Evolutionary conservation across 2,797 vertebrate species (phyloP).

Genomic region (Pachyuromys duprasi): DNA sequence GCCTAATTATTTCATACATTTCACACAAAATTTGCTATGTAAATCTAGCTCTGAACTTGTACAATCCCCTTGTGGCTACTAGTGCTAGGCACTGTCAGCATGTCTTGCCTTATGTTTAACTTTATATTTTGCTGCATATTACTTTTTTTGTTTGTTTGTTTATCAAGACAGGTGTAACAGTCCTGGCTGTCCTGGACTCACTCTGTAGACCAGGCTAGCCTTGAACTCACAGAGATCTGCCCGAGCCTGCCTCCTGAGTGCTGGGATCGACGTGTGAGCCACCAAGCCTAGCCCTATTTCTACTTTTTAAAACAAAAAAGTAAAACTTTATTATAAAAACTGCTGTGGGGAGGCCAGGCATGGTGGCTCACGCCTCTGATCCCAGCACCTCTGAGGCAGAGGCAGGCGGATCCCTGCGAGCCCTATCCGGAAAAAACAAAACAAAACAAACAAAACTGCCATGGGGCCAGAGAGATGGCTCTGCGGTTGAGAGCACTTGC

Average conservation of each 20-base stretch:
- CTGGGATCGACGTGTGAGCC: too few relatives aligned
- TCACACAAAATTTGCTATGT: neutral
- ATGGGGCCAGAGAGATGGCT: neutral
- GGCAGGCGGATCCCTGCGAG: neutral
- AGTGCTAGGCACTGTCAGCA: neutral
- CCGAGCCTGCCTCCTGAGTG: too few relatives aligned
- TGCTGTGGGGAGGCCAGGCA: neutral
- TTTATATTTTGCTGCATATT: neutral
- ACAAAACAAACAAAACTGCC: neutral
- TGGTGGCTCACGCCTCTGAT: neutral
- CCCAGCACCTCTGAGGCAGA: neutral
- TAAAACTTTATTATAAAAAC: neutral
- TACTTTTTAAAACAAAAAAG: neutral
- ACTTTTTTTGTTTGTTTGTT: neutral
- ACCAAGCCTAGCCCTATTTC: neutral
- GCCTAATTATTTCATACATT: too few relatives aligned
- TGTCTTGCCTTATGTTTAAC: neutral
- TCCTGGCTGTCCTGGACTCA: too few relatives aligned
- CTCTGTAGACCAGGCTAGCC: too few relatives aligned
- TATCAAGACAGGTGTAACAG: too few relatives aligned
- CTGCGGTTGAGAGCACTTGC: neutral
- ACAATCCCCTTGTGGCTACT: neutral
- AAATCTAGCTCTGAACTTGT: neutral
- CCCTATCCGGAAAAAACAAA: neutral
- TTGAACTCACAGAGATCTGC: too few relatives aligned